Percentiles rank a stretch among this genome's conserved stretches.
Evolutionary conservation across 2,113 vertebrate species (phyloP).

Genomic region (Poeciliopsis retropinna): DNA sequence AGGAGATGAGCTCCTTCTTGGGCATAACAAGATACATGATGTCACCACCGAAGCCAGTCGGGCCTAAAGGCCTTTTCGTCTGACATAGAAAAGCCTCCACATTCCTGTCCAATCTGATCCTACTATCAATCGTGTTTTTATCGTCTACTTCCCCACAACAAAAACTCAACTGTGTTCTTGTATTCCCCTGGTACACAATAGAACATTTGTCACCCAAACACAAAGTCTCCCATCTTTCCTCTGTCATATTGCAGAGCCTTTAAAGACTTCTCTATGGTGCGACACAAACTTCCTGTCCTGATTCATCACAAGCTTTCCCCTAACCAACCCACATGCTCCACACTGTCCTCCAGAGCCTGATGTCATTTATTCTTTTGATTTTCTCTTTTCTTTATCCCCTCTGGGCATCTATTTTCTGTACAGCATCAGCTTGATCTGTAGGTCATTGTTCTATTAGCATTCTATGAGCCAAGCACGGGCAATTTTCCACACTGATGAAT

Average conservation of each 20-base stretch:
- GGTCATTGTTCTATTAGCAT: conserved; percentile 58
- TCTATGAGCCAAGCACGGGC: conserved; percentile 39
- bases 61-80: conserved; percentile 61
- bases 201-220: conserved; percentile 57
- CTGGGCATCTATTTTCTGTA: conserved; percentile 23
- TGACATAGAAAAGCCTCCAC: conserved; percentile 62
- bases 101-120: conserved; percentile 58
- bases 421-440: conserved; percentile 44
- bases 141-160: conserved; percentile 51
- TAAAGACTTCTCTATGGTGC: conserved; percentile 52
- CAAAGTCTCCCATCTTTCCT: conserved; percentile 58
- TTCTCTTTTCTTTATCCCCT: conserved; percentile 3
- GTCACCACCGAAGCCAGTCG: conserved; percentile 58
- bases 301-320: conserved; percentile 62
- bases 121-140: conserved; percentile 62
- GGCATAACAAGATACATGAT: conserved; percentile 62
- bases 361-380: conserved; percentile 66
- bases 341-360: conserved; percentile 47
- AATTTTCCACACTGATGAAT: conserved; percentile 57
- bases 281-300: conserved; percentile 70
- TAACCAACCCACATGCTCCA: conserved; percentile 48
- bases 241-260: conserved; percentile 48
- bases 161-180: conserved; percentile 63
- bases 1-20: conserved; percentile 27
- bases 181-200: conserved; percentile 61